Evolutionary conservation across 1,140 invertebrate species (phyloP).

Genomic region (Babylonia areolata): DNA sequence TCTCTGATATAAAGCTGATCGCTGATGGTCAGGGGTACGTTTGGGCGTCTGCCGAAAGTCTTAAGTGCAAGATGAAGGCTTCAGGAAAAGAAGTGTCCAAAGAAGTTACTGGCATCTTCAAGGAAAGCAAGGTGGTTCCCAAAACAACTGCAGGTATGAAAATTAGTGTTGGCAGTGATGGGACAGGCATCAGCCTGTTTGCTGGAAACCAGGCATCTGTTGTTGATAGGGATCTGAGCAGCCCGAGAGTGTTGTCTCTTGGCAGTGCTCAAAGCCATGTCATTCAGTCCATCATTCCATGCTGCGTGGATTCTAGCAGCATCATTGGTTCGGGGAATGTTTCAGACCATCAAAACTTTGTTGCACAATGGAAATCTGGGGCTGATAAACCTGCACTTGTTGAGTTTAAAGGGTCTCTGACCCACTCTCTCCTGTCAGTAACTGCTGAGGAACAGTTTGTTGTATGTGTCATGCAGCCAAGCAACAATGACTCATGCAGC

Average conservation of each 20-base stretch:
- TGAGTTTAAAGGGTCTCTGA: neutral
- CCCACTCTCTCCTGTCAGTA: neutral
- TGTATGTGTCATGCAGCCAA: neutral
- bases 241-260: neutral
- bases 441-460: conserved; percentile 22
- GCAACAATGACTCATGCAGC: neutral
- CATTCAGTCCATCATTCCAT: conserved; percentile 2
- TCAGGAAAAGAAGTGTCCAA: neutral
- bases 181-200: neutral
- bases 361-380: conserved; percentile 13
- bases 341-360: conserved; percentile 5
- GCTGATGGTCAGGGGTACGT: neutral
- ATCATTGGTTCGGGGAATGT: neutral
- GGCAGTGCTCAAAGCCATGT: neutral
- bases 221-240: neutral
- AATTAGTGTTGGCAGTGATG: neutral
- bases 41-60: neutral
- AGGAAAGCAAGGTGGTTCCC: conserved; percentile 11
- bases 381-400: neutral
- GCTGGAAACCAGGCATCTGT: neutral
- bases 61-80: neutral
- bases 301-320: neutral
- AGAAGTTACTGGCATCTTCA: neutral
- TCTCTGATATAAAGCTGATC: neutral
- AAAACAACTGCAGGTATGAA: conserved; percentile 11